Evolutionary conservation across 2,113 vertebrate species (phyloP).

Genomic region (Ictalurus furcatus): DNA sequence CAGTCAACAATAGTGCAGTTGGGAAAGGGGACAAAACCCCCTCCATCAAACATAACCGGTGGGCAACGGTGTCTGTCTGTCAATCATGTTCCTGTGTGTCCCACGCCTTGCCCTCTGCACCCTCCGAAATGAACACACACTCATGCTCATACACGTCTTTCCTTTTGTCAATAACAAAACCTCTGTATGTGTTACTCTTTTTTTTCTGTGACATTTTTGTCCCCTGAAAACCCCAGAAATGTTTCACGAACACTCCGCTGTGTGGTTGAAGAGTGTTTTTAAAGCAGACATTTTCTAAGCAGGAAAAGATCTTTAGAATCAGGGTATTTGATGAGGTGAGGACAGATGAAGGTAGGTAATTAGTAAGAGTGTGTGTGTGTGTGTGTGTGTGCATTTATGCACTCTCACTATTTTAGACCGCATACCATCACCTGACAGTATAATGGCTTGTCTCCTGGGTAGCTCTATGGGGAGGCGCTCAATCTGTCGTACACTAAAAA

Average conservation of each 20-base stretch:
- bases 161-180: slow-evolving; percentile 28
- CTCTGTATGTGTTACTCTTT: background rate
- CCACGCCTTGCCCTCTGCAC: slow-evolving; percentile 14
- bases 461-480: background rate
- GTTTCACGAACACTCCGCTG: background rate
- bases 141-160: slow-evolving; percentile 19
- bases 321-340: background rate
- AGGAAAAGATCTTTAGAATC: background rate
- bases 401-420: background rate
- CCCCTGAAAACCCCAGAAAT: background rate
- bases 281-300: background rate
- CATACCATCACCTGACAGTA: background rate
- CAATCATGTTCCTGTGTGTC: slow-evolving; percentile 46
- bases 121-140: background rate
- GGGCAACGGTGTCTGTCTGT: slow-evolving; percentile 69
- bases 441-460: background rate
- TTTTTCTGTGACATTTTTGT: background rate
- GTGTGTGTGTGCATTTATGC: background rate
- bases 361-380: background rate
- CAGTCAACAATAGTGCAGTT: slow-evolving; percentile 73
- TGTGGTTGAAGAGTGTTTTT: background rate
- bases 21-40: slow-evolving; percentile 70
- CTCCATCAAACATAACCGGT: slow-evolving; percentile 78
- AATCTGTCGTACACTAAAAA: slow-evolving; percentile 9
- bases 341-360: background rate